phyloP scores from a whole-genome alignment of 2,113 vertebrate genomes.

The Charadrius vociferus region DNA sequence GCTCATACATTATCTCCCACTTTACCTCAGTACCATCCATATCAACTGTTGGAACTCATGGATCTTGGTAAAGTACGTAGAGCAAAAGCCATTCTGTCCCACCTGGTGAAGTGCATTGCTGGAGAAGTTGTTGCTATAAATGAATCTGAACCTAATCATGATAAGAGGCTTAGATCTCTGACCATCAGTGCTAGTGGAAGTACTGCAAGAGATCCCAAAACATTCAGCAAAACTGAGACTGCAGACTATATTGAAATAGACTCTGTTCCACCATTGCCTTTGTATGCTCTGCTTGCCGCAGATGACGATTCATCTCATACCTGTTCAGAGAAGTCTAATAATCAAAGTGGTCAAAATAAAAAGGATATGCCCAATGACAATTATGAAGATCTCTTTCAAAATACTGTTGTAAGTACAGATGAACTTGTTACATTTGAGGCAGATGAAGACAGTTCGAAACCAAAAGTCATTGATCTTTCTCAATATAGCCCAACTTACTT shows the following conservation, averaged over 20 bases:
- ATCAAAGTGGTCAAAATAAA: slow-evolving; percentile 77
- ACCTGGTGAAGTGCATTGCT: slow-evolving; percentile 96
- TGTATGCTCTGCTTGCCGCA: slow-evolving; percentile 92
- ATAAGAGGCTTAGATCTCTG: slow-evolving; percentile 87
- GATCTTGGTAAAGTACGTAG: slow-evolving; percentile 93
- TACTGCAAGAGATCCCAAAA: slow-evolving; percentile 87
- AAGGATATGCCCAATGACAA: slow-evolving; percentile 77
- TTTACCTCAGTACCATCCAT: slow-evolving; percentile 95
- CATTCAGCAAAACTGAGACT: slow-evolving; percentile 86
- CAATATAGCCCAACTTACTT: slow-evolving; percentile 92
- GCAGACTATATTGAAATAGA: slow-evolving; percentile 95
- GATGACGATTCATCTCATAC: slow-evolving; percentile 84
- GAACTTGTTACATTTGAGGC: slow-evolving; percentile 79
- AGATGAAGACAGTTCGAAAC: slow-evolving; percentile 79
- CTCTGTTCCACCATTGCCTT: slow-evolving; percentile 92
- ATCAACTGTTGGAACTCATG: slow-evolving; percentile 96
- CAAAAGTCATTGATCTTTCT: slow-evolving; percentile 91
- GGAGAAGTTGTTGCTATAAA: slow-evolving; percentile 91
- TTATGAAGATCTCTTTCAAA: slow-evolving; percentile 93
- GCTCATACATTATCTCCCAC: slow-evolving; percentile 92
- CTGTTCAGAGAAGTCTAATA: slow-evolving; percentile 80
- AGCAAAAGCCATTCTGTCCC: slow-evolving; percentile 95
- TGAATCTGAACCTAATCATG: slow-evolving; percentile 79
- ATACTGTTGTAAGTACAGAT: slow-evolving; percentile 52
- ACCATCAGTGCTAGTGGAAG: slow-evolving; percentile 94